These are phyloP conservation scores for Geopemphigus sp. DNA, from an alignment of 1,140 invertebrate genomes.

Conservation along the genomic window DNA sequence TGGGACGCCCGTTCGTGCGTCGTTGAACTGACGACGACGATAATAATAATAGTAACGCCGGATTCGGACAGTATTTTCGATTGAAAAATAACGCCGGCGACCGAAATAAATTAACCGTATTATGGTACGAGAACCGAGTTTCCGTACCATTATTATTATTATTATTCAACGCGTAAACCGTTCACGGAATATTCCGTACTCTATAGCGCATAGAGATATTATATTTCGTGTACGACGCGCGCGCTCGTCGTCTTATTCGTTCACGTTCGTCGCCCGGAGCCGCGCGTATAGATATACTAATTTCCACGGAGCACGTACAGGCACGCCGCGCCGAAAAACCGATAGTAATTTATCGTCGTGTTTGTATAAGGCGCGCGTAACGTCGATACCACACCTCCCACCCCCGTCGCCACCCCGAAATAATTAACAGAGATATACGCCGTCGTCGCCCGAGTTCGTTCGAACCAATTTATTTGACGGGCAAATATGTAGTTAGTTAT, in stretches of 20 bases:
- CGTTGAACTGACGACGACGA: constrained; percentile 7
- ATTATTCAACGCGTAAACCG: background rate
- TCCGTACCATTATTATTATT: background rate
- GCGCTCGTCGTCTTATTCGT: background rate
- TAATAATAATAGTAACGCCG: constrained; percentile 25
- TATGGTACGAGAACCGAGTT: constrained; percentile 27
- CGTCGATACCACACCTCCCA: too few species aligned
- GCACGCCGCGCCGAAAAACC: background rate
- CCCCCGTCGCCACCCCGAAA: too few species aligned
- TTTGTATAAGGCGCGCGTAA: background rate
- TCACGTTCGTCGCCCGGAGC: background rate
- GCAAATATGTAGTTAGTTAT: too few species aligned
- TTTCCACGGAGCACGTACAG: constrained; percentile 21
- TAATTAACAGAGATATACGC: constrained; percentile 3
- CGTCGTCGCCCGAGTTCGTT: background rate
- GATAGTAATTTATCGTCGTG: constrained; percentile 21
- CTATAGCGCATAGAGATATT: background rate
- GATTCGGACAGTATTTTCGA: constrained; percentile 17
- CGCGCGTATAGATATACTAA: background rate
- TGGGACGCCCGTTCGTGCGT: background rate
- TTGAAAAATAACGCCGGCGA: constrained; percentile 33
- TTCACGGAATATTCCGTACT: constrained; percentile 12
- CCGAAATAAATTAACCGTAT: constrained; percentile 28
- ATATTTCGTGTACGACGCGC: background rate
- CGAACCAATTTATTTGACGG: background rate